A percentile compares a stretch with the other conserved stretches of the same genome.
These are phyloP conservation scores for Bubalus kerabau DNA, from an alignment of 2,113 vertebrate species.

Conservation along the genomic window DNA sequence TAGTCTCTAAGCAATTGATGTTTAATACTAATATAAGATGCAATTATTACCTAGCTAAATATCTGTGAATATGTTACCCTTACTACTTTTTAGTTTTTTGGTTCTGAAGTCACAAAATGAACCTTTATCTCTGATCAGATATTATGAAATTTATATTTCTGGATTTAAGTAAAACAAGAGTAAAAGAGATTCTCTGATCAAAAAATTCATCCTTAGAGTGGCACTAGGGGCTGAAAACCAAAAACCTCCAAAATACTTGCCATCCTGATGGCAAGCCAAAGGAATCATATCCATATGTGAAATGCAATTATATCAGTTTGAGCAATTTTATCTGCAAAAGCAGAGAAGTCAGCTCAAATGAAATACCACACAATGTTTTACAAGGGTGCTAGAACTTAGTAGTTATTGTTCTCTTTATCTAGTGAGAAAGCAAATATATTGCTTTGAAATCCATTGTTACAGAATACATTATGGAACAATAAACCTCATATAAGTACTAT, in stretches of 20 bases:
- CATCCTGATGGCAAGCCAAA: neutral
- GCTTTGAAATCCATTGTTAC: neutral
- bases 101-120: neutral
- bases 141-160: neutral
- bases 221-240: neutral
- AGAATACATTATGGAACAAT: neutral
- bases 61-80: neutral
- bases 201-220: neutral
- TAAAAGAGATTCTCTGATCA: neutral
- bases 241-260: neutral
- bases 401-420: neutral
- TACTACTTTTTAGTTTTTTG: neutral
- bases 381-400: neutral
- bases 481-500: neutral
- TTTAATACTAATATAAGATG: neutral
- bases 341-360: neutral
- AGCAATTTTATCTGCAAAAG: neutral
- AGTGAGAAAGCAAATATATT: neutral
- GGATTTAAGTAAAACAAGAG: neutral
- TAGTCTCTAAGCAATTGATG: neutral
- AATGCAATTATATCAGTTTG: neutral
- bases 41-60: neutral
- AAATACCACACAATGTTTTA: neutral
- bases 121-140: neutral
- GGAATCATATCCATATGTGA: neutral